Evolutionary conservation across 2,797 vertebrate genomes (phyloP).

Genomic region (Myotis findleyi): DNA sequence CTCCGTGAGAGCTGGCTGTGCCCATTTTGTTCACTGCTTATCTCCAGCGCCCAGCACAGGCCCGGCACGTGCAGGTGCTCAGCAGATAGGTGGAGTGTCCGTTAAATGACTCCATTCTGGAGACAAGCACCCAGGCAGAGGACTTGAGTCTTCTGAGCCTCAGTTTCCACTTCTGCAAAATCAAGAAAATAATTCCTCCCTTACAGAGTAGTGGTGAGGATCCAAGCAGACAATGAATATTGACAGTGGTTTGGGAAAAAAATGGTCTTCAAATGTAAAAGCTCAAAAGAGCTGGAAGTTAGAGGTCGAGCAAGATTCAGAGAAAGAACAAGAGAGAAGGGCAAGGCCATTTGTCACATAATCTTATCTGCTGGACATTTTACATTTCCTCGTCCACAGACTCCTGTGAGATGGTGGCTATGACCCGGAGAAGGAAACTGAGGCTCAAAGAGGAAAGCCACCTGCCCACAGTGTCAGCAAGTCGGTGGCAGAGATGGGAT

Average conservation of each 20-base stretch:
- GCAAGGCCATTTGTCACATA: not conserved
- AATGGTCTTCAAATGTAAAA: not conserved
- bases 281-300: not conserved
- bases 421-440: not conserved
- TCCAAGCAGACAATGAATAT: not conserved
- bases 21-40: not conserved
- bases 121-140: not conserved
- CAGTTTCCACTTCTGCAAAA: conserved; percentile 24
- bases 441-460: not conserved
- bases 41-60: not conserved
- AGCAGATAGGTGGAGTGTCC: not conserved
- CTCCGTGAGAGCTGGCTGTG: not conserved
- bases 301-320: not conserved
- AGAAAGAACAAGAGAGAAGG: not conserved
- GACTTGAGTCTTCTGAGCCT: not conserved
- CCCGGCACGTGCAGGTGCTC: not conserved
- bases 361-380: not conserved
- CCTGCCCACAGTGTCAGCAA: not conserved
- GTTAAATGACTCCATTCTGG: not conserved
- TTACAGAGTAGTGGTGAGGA: not conserved
- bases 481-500: rapidly evolving
- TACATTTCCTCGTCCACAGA: not conserved
- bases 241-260: not conserved
- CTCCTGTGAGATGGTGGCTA: not conserved
- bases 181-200: conserved; percentile 6